Evolutionary conservation across 2,113 vertebrate species (phyloP).

Genomic region (Paralichthys olivaceus): DNA sequence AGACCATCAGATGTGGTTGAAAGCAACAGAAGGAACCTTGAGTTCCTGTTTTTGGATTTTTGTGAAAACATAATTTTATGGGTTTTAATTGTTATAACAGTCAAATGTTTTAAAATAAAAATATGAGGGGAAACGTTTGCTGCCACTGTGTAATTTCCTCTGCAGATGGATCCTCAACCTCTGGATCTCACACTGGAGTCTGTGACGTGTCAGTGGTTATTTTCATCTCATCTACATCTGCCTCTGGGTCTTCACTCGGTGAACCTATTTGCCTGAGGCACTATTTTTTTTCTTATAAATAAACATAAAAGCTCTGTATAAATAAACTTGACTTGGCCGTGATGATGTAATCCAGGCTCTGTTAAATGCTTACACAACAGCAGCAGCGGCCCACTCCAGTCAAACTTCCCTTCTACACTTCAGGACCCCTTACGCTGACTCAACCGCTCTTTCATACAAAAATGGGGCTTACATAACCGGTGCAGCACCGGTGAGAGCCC

Average conservation of each 20-base stretch:
- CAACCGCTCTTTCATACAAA: constrained; percentile 64
- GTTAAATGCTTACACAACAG: constrained; percentile 70
- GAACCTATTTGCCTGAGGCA: constrained; percentile 27
- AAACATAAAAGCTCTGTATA: constrained; percentile 27
- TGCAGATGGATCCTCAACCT: constrained; percentile 40
- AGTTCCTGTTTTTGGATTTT: too few relatives aligned
- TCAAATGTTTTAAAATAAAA: constrained; percentile 1
- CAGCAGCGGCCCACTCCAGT: constrained; percentile 61
- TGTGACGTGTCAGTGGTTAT: constrained; percentile 39
- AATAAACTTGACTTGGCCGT: not conserved
- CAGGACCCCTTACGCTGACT: constrained; percentile 67
- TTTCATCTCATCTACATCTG: constrained; percentile 54
- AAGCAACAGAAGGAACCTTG: too few relatives aligned
- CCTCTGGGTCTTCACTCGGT: constrained; percentile 18
- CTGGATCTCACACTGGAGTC: not conserved
- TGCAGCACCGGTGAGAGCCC: constrained; percentile 24
- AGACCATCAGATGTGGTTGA: too few relatives aligned
- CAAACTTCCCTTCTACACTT: constrained; percentile 58
- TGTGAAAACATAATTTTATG: too few relatives aligned
- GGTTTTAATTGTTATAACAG: not conserved
- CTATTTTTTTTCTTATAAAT: constrained; percentile 40
- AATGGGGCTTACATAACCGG: constrained; percentile 61
- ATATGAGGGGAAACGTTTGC: constrained; percentile 5
- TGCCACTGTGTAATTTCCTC: constrained; percentile 43
- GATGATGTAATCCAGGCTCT: constrained; percentile 67